phyloP scores from a whole-genome alignment of 2,888 invertebrate species.

The Erebia ligea region DNA sequence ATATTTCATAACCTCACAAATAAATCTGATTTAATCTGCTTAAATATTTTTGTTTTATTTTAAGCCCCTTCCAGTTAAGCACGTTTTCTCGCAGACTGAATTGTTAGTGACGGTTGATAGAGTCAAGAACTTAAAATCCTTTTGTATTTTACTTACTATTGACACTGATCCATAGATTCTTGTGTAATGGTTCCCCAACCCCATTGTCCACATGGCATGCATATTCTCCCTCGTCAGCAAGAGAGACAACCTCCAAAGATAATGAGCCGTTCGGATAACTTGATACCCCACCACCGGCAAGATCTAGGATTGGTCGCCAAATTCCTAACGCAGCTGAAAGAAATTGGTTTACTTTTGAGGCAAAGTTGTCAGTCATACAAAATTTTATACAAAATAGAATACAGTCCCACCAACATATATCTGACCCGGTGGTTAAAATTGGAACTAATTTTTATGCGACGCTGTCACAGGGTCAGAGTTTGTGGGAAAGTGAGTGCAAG shows the following conservation, averaged over 20 bases:
- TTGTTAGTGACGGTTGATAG: no score
- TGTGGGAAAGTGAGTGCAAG: background rate
- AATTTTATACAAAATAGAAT: background rate
- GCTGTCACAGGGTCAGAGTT: no score
- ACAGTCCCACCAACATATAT: no score
- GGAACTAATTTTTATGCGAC: no score
- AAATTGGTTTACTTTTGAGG: conserved; percentile 7
- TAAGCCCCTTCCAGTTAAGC: no score
- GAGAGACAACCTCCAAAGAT: conserved; percentile 74
- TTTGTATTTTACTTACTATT: conserved; percentile 71
- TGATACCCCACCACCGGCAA: conserved; percentile 76
- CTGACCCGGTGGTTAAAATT: no score
- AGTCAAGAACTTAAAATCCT: no score
- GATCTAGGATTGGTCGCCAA: conserved; percentile 76
- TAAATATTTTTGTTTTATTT: no score
- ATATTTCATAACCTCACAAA: no score
- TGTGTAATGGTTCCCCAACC: conserved; percentile 72
- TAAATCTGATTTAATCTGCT: no score
- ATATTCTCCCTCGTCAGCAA: conserved; percentile 76
- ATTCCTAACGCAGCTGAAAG: conserved; percentile 72
- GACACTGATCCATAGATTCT: conserved; percentile 77
- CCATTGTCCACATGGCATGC: conserved; percentile 79
- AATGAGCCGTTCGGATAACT: conserved; percentile 76
- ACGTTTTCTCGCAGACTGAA: no score
- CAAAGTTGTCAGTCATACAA: background rate